phyloP scores from a whole-genome alignment of 1,140 invertebrate species.

The Galleria mellonella region DNA sequence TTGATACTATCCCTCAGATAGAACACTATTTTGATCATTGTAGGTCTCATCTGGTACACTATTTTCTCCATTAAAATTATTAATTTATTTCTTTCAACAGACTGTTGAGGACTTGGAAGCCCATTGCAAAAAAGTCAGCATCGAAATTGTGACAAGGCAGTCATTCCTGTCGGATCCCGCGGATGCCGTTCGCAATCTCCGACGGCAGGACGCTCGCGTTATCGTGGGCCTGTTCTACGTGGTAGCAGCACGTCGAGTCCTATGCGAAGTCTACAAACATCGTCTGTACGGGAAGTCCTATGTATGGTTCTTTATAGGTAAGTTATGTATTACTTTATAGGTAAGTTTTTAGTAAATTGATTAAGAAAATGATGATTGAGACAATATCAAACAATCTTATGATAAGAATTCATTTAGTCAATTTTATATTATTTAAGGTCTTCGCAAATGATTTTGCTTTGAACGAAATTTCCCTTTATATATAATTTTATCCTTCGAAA shows the following conservation, averaged over 20 bases:
- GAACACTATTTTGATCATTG: no score
- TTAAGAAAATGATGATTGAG: no score
- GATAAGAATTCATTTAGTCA: no score
- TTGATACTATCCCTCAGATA: no score
- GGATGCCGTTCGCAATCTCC: constrained; percentile 95
- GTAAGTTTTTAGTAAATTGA: not conserved
- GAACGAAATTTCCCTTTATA: no score
- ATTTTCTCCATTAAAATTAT: no score
- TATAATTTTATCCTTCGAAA: no score
- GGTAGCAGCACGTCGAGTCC: constrained; percentile 93
- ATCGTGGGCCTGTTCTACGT: constrained; percentile 99
- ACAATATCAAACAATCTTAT: no score
- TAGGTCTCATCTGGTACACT: no score
- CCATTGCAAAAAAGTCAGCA: constrained; percentile 92
- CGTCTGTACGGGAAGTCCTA: constrained; percentile 96
- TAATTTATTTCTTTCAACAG: constrained; percentile 74
- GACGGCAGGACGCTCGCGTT: constrained; percentile 95
- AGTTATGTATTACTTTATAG: constrained; percentile 36
- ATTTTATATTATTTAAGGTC: no score
- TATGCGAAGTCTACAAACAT: constrained; percentile 98
- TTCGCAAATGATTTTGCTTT: no score
- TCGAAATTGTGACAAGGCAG: constrained; percentile 96
- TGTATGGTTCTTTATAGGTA: constrained; percentile 99
- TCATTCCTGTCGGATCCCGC: constrained; percentile 97
- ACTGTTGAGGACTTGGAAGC: constrained; percentile 98